Conservation (phyloP, 2,888 invertebrate species). For the Dimorphilus gyrociliatus region DNA sequence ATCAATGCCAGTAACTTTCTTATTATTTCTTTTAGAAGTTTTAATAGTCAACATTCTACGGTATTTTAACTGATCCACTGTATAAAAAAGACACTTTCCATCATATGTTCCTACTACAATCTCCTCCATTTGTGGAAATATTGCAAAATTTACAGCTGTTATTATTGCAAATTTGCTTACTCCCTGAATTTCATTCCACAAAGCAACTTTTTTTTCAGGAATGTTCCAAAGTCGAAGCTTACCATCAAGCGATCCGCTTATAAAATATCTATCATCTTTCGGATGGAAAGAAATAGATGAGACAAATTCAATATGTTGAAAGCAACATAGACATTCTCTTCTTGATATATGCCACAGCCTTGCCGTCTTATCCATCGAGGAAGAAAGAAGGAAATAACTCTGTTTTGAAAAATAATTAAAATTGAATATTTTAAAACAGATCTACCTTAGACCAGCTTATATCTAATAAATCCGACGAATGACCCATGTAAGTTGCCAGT, state of each 20-base stretch:
- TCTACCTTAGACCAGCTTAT: slow-evolving; percentile 83
- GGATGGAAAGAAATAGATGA: slow-evolving; percentile 98
- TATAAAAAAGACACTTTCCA: slow-evolving; percentile 94
- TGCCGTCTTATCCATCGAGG: slow-evolving; percentile 96
- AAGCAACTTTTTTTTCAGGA: slow-evolving; percentile 92
- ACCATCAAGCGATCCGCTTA: slow-evolving; percentile 92
- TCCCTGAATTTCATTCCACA: slow-evolving; percentile 86
- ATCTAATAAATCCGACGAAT: slow-evolving; percentile 86
- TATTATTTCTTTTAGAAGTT: too few species aligned
- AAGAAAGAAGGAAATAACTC: slow-evolving; percentile 90
- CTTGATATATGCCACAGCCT: slow-evolving; percentile 92
- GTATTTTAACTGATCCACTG: too few species aligned
- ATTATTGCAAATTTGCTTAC: not conserved
- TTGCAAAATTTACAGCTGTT: slow-evolving; percentile 8
- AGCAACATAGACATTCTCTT: slow-evolving; percentile 91
- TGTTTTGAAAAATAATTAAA: too few species aligned
- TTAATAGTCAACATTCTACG: too few species aligned
- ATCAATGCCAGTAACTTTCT: too few species aligned
- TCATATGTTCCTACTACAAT: slow-evolving; percentile 96
- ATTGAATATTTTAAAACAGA: not conserved
- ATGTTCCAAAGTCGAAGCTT: slow-evolving; percentile 98
- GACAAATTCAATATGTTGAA: slow-evolving; percentile 97
- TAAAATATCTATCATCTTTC: slow-evolving; percentile 58
- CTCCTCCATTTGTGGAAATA: slow-evolving; percentile 86
- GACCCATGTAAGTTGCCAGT: slow-evolving; percentile 80